Conservation (phyloP, 2,797 vertebrate genomes). For the Xiphophorus birchmanni region DNA sequence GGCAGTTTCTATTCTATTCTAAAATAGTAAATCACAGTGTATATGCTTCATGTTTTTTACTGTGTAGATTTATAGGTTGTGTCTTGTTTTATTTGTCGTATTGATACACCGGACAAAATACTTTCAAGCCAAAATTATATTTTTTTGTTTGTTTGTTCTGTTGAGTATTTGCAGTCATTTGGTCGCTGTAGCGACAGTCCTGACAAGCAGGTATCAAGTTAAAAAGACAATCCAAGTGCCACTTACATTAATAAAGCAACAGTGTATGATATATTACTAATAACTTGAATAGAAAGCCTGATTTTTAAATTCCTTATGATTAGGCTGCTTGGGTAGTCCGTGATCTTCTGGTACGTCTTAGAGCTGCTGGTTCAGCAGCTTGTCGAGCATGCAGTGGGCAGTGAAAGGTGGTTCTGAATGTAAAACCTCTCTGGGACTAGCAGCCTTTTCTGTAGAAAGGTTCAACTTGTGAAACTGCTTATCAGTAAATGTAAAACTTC, state of each 20-base stretch:
- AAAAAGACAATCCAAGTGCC: not conserved
- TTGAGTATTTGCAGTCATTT: not conserved
- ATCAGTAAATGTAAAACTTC: not conserved
- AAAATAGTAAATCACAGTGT: not conserved
- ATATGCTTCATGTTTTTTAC: not conserved
- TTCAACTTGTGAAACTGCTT: not conserved
- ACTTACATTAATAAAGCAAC: too few species aligned
- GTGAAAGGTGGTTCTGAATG: not conserved
- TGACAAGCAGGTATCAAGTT: not conserved
- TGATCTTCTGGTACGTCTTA: not conserved
- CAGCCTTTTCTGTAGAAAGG: not conserved
- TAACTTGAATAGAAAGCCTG: not conserved
- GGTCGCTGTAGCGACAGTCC: not conserved
- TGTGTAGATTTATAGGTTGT: not conserved
- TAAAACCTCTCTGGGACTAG: not conserved
- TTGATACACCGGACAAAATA: not conserved
- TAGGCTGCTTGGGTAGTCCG: not conserved
- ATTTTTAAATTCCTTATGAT: not conserved
- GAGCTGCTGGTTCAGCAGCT: not conserved
- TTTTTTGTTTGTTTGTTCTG: not conserved
- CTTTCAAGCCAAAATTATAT: not conserved
- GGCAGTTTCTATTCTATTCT: not conserved
- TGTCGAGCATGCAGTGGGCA: not conserved
- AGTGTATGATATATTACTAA: too few species aligned
- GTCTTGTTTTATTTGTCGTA: not conserved